Evolutionary conservation across 1,140 invertebrate genomes (phyloP), one percentile per base, ranked within the genome.

Genomic region (Cydia amplana): DNA sequence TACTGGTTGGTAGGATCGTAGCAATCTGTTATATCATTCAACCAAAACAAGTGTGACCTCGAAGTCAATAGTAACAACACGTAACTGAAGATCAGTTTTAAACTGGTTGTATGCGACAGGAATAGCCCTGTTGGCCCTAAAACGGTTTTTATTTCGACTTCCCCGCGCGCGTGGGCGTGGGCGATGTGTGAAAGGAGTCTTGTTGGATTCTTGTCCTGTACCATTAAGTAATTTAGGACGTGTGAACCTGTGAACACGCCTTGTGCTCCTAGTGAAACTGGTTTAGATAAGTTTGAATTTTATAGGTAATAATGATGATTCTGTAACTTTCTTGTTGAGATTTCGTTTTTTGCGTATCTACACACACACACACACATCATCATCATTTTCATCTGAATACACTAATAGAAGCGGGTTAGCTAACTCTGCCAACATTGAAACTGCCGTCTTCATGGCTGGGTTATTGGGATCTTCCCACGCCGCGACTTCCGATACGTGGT

Each of bases 171-270:
- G n/a, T 3, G 25, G 3, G 64, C 9, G 65, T 70, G n/a, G 65
- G 65, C 32, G 65, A 70, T 70, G 65, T 70, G 65, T 70, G 65
- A 70, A 70, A 70, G 32, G 32, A 23, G 55, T 60, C 55, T 60
- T 60, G 55, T 60, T 20, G 55, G 55, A 60, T 60, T 60, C 55
- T 23, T 60, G 55, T 60, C 55, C 55, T 60, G 55, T 60, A 60
- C 51, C 51, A 60, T 60, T 60, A 60, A 60, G 20, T 60, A 60
- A 60, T 60, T 60, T 60, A 60, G 55, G 20, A 60, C 55, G 55
- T 60, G 55, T 60, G 55, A 60, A n/a, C n/a, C n/a, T n/a, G n/a
- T n/a, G n/a, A 60, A 60, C 16, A 60, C 18, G 55, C 55, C 23
- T 18, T 60, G 55, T 60, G 20, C 55, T 60, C n/a, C 46, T 18